Evolutionary conservation across 2,797 vertebrate species (phyloP), one percentile per base, ranked within the genome.

Genomic region (Acipenser transmontanus): DNA sequence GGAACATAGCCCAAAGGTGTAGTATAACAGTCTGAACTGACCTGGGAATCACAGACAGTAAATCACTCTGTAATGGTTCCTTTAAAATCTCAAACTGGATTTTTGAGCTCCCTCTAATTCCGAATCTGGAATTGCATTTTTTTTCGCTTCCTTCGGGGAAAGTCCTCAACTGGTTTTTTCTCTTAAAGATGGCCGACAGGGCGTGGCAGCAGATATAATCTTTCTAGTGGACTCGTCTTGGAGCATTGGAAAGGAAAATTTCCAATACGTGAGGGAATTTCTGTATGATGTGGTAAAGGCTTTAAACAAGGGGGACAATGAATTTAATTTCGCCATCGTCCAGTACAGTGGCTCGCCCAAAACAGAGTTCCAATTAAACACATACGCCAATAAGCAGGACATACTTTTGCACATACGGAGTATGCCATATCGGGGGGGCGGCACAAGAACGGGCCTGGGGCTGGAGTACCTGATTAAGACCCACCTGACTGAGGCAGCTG

Each of bases 161-260:
- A 84, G 77, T 72, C 75, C 84, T 91, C 86, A 89, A 91, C 67
- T 77, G 77, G 73, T 90, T 82, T 91, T 88, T 82, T 91, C 80
- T 86, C 85, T 86, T 86, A 81, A 94, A 95, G 94, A 94, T 83
- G 90, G 88, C 82, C 82, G 76, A 84, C 86, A 81, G 49, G 78
- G 87, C 78, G 85, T 87, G 12, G 82, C 88, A 77, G 93, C 93
- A 70, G 94, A 97, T 87, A 84, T 96, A 82, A 92, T 93, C 87
- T 95, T 95, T 92, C 93, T 98, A 88, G 93, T 97, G 85, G 94
- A 95, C 87, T 88, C 93, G 73, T 95, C 92, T 73, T 86, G 92
- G 91, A 95, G 85, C 84, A 80, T 92, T 82, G 91, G 91, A 73
- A 74, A 88, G 71, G 87, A 92, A 74, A 93, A 91, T 82, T 95